phyloP scores from a whole-genome alignment of 2,888 invertebrate species.

The Callosobruchus maculatus region DNA sequence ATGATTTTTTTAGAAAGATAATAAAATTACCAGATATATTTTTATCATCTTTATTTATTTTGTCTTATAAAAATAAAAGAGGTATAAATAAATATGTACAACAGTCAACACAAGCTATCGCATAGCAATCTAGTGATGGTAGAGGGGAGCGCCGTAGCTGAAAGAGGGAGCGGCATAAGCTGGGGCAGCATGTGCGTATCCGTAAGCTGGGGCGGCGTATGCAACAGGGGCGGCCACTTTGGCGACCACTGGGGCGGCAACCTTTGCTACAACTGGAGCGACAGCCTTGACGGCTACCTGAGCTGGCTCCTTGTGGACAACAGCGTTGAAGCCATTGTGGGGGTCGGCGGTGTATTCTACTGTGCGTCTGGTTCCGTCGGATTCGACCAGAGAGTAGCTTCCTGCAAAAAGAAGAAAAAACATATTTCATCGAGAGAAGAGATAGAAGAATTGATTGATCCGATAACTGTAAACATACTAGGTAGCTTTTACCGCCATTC shows the following conservation, averaged over 20 bases:
- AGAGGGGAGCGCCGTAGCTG: slow-evolving; percentile 2
- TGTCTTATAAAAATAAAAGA: background rate
- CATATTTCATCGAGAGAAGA: too few species aligned
- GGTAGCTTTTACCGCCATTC: too few species aligned
- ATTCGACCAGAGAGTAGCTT: slow-evolving; percentile 52
- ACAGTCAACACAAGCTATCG: background rate
- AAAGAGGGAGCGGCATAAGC: slow-evolving; percentile 10
- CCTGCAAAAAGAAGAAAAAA: slow-evolving; percentile 46
- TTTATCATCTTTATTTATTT: background rate
- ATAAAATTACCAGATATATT: background rate
- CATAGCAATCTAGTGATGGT: background rate
- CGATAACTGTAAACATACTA: too few species aligned
- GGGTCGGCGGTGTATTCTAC: slow-evolving; percentile 55
- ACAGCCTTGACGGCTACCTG: slow-evolving; percentile 29
- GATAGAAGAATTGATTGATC: too few species aligned
- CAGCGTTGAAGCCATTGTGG: slow-evolving; percentile 55
- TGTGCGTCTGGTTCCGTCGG: slow-evolving; percentile 52
- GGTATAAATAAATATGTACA: background rate
- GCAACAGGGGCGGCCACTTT: slow-evolving; percentile 16
- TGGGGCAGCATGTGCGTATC: slow-evolving; percentile 5
- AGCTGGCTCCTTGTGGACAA: slow-evolving; percentile 52
- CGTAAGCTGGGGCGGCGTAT: slow-evolving; percentile 13
- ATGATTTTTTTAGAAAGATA: too few species aligned
- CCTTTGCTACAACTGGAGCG: slow-evolving; percentile 18
- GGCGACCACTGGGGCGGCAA: slow-evolving; percentile 21